Base-by-base conservation (phyloP, 2,797 vertebrate genomes). In the Myotis myotis region DNA sequence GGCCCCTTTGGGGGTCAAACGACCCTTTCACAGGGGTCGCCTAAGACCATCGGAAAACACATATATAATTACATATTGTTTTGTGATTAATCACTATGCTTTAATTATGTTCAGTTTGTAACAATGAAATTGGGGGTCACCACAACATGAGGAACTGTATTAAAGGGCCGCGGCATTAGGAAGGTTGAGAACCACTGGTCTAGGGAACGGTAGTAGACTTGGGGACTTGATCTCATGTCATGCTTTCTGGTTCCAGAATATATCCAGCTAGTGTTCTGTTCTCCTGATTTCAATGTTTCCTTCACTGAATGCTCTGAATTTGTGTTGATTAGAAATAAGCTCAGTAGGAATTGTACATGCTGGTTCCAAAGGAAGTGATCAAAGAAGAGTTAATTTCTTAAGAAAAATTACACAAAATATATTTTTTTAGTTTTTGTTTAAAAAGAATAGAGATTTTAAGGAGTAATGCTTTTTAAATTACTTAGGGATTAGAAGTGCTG, bases 401-500 rank as follows among this genome's bases (percentile, higher is more conserved):
- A 97, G 95, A 82, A 98, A 97, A 97, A 49, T 89, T 11, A 96
- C 95, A 86, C 93, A 74, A 97, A 97, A 57, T 1, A 87, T 57
- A 86, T 70, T 71, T 16, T 70, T 75, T 13, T 95, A 96, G 82
- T 97, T 97, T 95, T 95, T 57, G 76, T 95, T 97, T 97, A 96
- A 74, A 76, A 97, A 96, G 87, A 95, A 88, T 91, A 95, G 88
- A 93, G 97, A 89, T 72, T 97, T 97, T 96, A 96, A 96, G 91
- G 94, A 97, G 89, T 93, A 95, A 94, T 96, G 66, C 6, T 12
- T 98, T 98, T 93, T 96, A 98, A 98, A 96, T 97, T 97, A 98
- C 83, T 98, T 95, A 91, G 97, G 30, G 81, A 80, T 96, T 97
- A 97, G 95, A 92, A 97, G 97, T 96, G 89, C 66, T 97, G 96